These are phyloP conservation scores for Leptura quadrifasciata DNA, from an alignment of 2,888 invertebrate species.

Conservation along the genomic window DNA sequence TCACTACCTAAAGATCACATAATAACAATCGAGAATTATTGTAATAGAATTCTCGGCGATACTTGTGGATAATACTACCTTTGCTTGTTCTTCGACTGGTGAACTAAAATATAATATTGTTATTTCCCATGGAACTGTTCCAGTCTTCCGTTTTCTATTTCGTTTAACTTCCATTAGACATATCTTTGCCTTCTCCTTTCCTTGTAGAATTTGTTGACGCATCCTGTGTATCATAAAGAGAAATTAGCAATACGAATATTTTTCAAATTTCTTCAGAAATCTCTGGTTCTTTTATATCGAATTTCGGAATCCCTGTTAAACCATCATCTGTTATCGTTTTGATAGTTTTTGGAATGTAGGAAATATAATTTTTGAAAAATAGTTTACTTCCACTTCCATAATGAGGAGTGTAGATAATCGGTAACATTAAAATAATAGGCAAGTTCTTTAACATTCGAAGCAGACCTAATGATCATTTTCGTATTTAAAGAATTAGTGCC, in stretches of 20 bases:
- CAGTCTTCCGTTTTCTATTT: background rate
- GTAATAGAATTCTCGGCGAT: slow-evolving; percentile 96
- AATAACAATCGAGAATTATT: slow-evolving; percentile 90
- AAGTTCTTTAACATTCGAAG: slow-evolving; percentile 87
- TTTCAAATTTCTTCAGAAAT: slow-evolving; percentile 68
- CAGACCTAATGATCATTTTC: slow-evolving; percentile 93
- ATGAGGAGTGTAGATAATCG: slow-evolving; percentile 75
- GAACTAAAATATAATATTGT: slow-evolving; percentile 79
- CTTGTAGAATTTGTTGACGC: slow-evolving; percentile 85
- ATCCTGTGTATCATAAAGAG: slow-evolving; percentile 77
- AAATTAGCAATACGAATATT: slow-evolving; percentile 75
- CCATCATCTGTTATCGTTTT: too few species aligned
- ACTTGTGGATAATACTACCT: slow-evolving; percentile 92
- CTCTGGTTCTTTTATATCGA: slow-evolving; percentile 76
- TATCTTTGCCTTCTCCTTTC: slow-evolving; percentile 78
- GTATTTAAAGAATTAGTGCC: slow-evolving; percentile 81
- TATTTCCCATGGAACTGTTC: slow-evolving; percentile 67
- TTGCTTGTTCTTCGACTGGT: slow-evolving; percentile 82
- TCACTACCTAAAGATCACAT: slow-evolving; percentile 95
- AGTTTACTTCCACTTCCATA: slow-evolving; percentile 75
- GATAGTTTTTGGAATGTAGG: slow-evolving; percentile 77
- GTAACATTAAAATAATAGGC: slow-evolving; percentile 78
- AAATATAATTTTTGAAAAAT: slow-evolving; percentile 78
- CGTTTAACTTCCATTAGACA: slow-evolving; percentile 4
- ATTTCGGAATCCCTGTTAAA: slow-evolving; percentile 78